phyloP scores from a whole-genome alignment of 2,888 invertebrate species.

The Mythimna ferrago region DNA sequence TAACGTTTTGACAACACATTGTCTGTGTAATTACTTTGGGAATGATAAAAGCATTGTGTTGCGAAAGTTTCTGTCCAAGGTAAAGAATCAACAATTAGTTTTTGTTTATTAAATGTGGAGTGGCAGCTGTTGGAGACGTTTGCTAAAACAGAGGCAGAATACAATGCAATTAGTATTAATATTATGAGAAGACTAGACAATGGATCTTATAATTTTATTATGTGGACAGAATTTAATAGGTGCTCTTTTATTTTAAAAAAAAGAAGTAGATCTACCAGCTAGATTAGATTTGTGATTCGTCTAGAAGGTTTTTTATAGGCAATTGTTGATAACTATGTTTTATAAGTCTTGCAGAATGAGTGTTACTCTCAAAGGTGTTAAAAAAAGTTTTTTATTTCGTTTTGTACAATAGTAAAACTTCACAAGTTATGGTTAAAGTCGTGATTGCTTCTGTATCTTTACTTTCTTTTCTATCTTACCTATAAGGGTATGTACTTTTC shows the following conservation, averaged over 20 bases:
- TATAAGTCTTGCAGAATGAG: neutral
- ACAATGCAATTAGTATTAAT: constrained; percentile 44
- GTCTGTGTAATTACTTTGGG: constrained; percentile 63
- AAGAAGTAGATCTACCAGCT: constrained; percentile 13
- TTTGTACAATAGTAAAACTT: neutral
- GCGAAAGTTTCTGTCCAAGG: constrained; percentile 65
- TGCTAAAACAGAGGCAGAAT: constrained; percentile 34
- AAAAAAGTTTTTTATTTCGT: neutral
- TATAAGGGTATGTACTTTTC: neutral
- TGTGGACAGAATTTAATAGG: constrained; percentile 24
- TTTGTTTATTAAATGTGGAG: constrained; percentile 55
- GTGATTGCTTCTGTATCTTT: neutral
- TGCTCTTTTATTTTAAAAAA: constrained; percentile 16
- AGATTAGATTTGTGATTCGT: constrained; percentile 1
- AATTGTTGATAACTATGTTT: neutral
- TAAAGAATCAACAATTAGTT: constrained; percentile 60
- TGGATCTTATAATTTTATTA: constrained; percentile 48
- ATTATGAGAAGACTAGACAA: constrained; percentile 49
- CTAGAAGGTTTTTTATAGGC: neutral
- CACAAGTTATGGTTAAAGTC: neutral
- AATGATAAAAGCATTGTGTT: constrained; percentile 63
- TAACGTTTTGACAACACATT: constrained; percentile 69
- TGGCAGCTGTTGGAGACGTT: constrained; percentile 46
- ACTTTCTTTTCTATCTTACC: neutral
- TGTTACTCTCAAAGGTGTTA: neutral